phyloP scores from a whole-genome alignment of 1,140 invertebrate species.

The Paraescarpia echinospica region DNA sequence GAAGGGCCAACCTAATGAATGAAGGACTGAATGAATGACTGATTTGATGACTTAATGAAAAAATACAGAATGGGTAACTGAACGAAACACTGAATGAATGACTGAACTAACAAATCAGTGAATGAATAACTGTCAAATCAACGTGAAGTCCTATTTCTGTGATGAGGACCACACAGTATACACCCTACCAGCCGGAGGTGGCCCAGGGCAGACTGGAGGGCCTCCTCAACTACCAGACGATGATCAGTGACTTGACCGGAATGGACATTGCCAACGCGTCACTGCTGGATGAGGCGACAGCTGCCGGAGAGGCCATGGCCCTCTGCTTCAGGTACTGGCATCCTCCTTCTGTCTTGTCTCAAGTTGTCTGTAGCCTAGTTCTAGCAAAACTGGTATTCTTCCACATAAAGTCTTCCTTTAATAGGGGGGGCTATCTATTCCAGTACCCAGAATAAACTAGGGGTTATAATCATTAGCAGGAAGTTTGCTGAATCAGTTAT shows the following conservation, averaged over 20 bases:
- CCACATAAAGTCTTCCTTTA: no score
- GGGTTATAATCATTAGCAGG: no score
- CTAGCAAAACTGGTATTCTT: not conserved
- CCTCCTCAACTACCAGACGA: slow-evolving; percentile 96
- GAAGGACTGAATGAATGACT: not conserved
- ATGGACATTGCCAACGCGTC: slow-evolving; percentile 95
- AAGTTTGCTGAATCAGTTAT: no score
- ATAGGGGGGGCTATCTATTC: no score
- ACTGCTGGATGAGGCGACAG: slow-evolving; percentile 94
- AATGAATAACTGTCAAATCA: not conserved
- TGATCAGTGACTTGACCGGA: slow-evolving; percentile 93
- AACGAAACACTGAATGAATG: not conserved
- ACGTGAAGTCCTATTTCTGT: not conserved
- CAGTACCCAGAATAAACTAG: no score
- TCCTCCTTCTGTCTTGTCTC: slow-evolving; percentile 75
- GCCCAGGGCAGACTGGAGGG: slow-evolving; percentile 94
- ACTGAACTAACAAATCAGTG: not conserved
- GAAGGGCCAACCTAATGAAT: not conserved
- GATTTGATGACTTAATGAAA: not conserved
- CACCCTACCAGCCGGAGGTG: slow-evolving; percentile 80
- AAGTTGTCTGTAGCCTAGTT: slow-evolving; percentile 22
- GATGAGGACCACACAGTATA: slow-evolving; percentile 67
- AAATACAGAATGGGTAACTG: not conserved
- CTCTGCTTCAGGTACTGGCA: slow-evolving; percentile 74
- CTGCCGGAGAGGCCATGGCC: slow-evolving; percentile 93